phyloP scores from a whole-genome alignment of 2,888 invertebrate genomes.

The Noctua comes region DNA sequence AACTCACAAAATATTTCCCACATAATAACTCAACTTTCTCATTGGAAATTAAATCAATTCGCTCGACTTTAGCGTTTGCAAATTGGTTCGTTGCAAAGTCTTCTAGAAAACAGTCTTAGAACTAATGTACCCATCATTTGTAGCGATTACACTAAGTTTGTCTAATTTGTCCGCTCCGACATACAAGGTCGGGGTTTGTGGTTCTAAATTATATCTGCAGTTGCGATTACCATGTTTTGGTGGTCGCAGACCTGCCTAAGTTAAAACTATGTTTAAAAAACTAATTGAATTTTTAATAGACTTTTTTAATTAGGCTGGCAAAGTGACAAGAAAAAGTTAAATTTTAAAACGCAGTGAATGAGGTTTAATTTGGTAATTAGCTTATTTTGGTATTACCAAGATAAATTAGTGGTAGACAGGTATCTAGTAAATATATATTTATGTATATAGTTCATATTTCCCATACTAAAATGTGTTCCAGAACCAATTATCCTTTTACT shows the following conservation, averaged over 20 bases:
- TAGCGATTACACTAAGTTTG: constrained; percentile 46
- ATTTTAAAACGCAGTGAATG: background rate
- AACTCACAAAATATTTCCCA: constrained; percentile 1
- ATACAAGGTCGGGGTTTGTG: constrained; percentile 47
- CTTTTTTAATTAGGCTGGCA: constrained; percentile 44
- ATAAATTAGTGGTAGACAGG: background rate
- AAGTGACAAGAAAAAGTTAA: constrained; percentile 7
- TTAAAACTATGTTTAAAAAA: constrained; percentile 29
- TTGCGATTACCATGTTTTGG: constrained; percentile 46
- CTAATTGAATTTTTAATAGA: constrained; percentile 29
- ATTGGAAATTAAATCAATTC: constrained; percentile 1
- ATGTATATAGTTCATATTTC: background rate
- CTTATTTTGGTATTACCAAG: background rate
- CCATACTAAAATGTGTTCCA: background rate
- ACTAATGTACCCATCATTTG: constrained; percentile 36
- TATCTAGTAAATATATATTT: background rate
- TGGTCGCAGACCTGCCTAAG: constrained; percentile 18
- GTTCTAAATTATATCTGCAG: constrained; percentile 38
- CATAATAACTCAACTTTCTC: background rate
- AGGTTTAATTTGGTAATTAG: background rate
- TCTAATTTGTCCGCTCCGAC: constrained; percentile 54
- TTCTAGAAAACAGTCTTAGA: constrained; percentile 2
- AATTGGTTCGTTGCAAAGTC: constrained; percentile 15
- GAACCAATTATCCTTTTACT: background rate
- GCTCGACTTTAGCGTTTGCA: background rate